Percentiles rank a stretch among this genome's conserved stretches.
Conservation (phyloP, 2,797 vertebrate species). For the Spheniscus humboldti region DNA sequence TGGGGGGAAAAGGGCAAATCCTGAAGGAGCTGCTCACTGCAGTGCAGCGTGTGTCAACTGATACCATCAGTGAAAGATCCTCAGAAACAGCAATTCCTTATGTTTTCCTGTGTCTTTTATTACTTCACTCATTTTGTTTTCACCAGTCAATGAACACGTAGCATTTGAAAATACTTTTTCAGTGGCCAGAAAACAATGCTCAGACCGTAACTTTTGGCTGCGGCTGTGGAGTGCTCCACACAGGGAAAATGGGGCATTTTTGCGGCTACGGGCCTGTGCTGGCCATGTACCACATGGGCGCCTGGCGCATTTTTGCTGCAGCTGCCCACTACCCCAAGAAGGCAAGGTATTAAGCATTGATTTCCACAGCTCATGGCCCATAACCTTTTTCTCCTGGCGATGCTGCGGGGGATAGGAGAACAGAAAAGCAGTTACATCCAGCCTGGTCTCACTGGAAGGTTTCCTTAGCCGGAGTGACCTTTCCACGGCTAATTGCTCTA, state of each 20-base stretch:
- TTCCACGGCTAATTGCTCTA: background rate
- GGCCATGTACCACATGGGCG: accelerated
- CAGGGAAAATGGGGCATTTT: background rate
- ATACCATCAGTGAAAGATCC: background rate
- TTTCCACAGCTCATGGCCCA: background rate
- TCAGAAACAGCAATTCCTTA: background rate
- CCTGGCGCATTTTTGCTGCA: background rate
- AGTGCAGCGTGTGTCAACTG: background rate
- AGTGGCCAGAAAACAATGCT: background rate
- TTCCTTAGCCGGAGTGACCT: background rate
- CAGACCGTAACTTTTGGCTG: background rate
- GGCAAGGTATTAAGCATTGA: background rate
- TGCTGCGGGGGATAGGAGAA: background rate
- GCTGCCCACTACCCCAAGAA: background rate
- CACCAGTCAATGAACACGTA: background rate
- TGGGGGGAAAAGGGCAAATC: background rate
- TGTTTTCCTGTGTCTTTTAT: background rate
- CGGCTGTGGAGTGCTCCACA: background rate
- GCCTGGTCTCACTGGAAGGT: background rate
- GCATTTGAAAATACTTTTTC: background rate
- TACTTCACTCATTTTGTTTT: background rate
- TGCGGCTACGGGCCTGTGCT: background rate
- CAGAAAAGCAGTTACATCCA: background rate
- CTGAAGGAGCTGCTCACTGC: background rate
- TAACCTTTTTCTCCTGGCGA: background rate